These are phyloP conservation scores for Zaprionus kolodkinae DNA, from an alignment of 1,140 invertebrate species.

Conservation along the genomic window DNA sequence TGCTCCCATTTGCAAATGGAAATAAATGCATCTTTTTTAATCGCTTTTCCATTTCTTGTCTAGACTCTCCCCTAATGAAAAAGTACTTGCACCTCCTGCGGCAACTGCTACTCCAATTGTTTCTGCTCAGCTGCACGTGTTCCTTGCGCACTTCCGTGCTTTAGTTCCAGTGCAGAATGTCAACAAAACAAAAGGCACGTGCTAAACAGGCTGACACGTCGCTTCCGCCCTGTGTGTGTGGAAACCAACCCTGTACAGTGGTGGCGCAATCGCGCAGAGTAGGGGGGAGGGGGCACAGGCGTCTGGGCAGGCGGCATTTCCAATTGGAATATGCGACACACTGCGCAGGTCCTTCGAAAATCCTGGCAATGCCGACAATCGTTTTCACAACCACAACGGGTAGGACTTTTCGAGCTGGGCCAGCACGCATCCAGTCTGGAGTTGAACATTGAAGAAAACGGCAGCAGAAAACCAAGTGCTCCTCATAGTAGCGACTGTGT, in stretches of 20 bases:
- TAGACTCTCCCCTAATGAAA: background rate
- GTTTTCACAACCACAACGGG: constrained; percentile 65
- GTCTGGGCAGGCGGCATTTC: constrained; percentile 37
- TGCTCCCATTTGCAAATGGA: background rate
- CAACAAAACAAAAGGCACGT: constrained; percentile 79
- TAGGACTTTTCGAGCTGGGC: constrained; percentile 65
- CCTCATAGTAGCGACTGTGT: constrained; percentile 71
- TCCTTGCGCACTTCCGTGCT: background rate
- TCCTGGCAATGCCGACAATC: constrained; percentile 58
- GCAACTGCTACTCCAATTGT: background rate
- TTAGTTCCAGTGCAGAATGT: constrained; percentile 47
- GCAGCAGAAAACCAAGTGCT: constrained; percentile 76
- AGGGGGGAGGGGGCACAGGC: background rate
- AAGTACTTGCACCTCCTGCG: background rate
- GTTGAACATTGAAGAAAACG: constrained; percentile 84
- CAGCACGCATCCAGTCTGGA: constrained; percentile 77
- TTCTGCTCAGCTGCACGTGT: constrained; percentile 17
- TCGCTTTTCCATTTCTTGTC: too few relatives aligned
- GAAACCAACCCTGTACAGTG: constrained; percentile 51
- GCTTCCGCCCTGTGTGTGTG: constrained; percentile 48
- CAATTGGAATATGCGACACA: constrained; percentile 58
- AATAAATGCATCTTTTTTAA: too few relatives aligned
- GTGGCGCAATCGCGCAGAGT: constrained; percentile 40
- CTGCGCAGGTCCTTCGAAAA: constrained; percentile 56
- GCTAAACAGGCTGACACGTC: constrained; percentile 12